A percentile compares a stretch with the other conserved stretches of the same genome.
These are phyloP conservation scores for Apis florea DNA, from an alignment of 1,140 invertebrate species.

Conservation along the genomic window DNA sequence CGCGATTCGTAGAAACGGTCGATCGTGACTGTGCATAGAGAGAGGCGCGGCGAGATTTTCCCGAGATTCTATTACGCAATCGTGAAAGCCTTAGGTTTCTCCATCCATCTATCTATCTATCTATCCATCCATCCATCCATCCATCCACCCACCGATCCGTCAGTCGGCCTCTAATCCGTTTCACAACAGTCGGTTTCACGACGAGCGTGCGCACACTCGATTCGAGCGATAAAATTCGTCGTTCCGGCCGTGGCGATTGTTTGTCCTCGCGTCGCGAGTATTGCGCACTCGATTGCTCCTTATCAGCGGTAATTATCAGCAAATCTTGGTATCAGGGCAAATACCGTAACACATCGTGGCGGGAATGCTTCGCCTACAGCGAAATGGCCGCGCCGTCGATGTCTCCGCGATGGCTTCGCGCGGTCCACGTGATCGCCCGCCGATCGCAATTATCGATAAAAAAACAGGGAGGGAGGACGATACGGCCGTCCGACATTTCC, in stretches of 20 bases:
- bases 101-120: slow-evolving; percentile 46
- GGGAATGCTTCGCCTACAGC: slow-evolving; percentile 60
- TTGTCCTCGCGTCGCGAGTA: slow-evolving; percentile 57
- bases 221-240: slow-evolving; percentile 63
- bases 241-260: slow-evolving; percentile 59
- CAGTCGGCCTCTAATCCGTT: slow-evolving; percentile 66
- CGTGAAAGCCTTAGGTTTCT: slow-evolving; percentile 48
- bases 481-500: not conserved
- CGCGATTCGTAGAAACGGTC: not conserved
- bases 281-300: slow-evolving; percentile 69
- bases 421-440: slow-evolving; percentile 26
- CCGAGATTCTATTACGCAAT: slow-evolving; percentile 36
- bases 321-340: slow-evolving; percentile 77
- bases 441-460: slow-evolving; percentile 48
- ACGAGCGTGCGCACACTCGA: not conserved
- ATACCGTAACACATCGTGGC: slow-evolving; percentile 73
- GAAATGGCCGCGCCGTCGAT: slow-evolving; percentile 69
- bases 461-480: not conserved
- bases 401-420: slow-evolving; percentile 54
- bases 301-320: slow-evolving; percentile 72
- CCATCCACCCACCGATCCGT: slow-evolving; percentile 50
- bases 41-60: slow-evolving; percentile 29
- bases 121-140: not conserved
- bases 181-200: slow-evolving; percentile 64
- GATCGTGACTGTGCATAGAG: not conserved